Conservation (phyloP, 2,113 vertebrate species). For the Passerina amoena region DNA sequence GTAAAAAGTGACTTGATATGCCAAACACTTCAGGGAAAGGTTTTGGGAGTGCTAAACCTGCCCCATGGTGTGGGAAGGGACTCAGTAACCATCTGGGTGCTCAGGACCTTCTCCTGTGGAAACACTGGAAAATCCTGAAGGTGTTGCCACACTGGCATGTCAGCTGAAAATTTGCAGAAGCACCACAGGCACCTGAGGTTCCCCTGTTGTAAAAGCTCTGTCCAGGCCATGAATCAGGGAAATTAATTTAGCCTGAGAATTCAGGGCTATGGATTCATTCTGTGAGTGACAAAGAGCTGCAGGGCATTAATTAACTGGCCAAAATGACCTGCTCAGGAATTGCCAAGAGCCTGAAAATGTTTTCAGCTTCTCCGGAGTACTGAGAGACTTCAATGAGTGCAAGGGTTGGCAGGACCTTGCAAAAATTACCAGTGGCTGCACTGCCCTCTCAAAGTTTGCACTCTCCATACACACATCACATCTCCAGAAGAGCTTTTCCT, state of each 20-base stretch:
- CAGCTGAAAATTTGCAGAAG: background rate
- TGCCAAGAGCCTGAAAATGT: background rate
- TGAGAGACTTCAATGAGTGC: background rate
- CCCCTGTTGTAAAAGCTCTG: background rate
- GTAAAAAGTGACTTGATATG: background rate
- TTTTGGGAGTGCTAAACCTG: background rate
- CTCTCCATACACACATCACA: background rate
- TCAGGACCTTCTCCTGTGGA: background rate
- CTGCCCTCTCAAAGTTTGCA: background rate
- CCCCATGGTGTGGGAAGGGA: background rate
- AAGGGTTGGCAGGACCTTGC: background rate
- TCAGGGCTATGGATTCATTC: background rate
- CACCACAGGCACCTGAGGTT: background rate
- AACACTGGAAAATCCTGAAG: background rate
- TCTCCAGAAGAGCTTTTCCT: background rate
- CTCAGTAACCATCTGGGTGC: background rate
- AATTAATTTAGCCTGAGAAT: background rate
- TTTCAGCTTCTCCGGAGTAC: background rate
- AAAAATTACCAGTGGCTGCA: background rate
- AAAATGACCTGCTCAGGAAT: background rate
- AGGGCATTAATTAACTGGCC: background rate
- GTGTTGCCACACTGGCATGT: background rate
- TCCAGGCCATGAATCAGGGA: background rate
- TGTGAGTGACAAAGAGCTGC: background rate
- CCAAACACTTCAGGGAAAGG: background rate